These are phyloP conservation scores for Mus caroli DNA, from an alignment of 2,797 vertebrate species.

Conservation along the genomic window DNA sequence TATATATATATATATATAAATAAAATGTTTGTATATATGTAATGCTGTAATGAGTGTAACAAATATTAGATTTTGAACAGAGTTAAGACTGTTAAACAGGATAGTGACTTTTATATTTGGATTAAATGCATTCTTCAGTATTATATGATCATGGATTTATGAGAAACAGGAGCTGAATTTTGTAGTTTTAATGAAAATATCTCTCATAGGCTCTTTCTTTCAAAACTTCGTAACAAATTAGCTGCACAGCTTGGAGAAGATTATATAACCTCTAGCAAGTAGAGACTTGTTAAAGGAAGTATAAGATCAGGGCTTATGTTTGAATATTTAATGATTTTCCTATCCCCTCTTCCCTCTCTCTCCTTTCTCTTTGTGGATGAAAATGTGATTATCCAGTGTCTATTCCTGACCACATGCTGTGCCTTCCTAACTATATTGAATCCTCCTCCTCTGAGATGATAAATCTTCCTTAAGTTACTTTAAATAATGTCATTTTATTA, in stretches of 20 bases:
- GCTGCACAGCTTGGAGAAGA: neutral
- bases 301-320: no score
- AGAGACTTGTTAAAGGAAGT: neutral
- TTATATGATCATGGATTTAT: neutral
- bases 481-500: neutral
- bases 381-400: neutral
- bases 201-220: neutral
- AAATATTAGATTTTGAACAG: neutral
- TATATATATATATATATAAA: no score
- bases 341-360: neutral
- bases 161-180: neutral
- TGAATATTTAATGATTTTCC: neutral
- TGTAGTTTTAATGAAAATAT: neutral
- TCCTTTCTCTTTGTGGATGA: neutral
- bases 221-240: neutral
- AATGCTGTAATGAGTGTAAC: no score
- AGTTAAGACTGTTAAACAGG: neutral
- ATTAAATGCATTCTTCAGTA: neutral
- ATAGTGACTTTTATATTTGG: neutral
- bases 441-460: neutral
- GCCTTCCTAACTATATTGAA: neutral
- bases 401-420: no score
- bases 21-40: no score
- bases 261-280: neutral
- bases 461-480: neutral